A percentile compares a stretch with the other conserved stretches of the same genome.
Conservation (phyloP, 2,888 invertebrate species). For the Nineta flava region DNA sequence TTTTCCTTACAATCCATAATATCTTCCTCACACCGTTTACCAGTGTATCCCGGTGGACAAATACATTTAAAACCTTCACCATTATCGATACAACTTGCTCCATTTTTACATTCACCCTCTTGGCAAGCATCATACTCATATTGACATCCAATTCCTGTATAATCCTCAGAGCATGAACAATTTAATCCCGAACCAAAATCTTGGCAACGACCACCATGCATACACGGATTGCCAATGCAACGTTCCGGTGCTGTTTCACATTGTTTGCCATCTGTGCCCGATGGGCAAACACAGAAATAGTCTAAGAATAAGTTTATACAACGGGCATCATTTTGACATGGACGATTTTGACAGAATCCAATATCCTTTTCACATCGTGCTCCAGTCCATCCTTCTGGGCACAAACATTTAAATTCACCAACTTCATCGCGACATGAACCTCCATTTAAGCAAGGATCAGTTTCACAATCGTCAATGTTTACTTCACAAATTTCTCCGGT, state of each 20-base stretch:
- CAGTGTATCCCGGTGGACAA: constrained; percentile 64
- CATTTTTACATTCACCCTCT: constrained; percentile 80
- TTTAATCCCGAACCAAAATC: constrained; percentile 91
- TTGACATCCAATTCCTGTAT: constrained; percentile 78
- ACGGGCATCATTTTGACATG: constrained; percentile 84
- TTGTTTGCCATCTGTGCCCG: constrained; percentile 91
- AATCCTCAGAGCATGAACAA: constrained; percentile 79
- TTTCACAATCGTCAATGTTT: constrained; percentile 76
- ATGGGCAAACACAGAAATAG: constrained; percentile 82
- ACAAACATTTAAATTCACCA: constrained; percentile 67
- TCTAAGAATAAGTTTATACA: constrained; percentile 88
- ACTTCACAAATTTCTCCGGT: constrained; percentile 68
- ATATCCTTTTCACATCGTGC: constrained; percentile 73
- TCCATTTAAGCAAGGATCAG: constrained; percentile 76
- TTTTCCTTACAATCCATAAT: constrained; percentile 84
- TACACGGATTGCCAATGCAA: constrained; percentile 84
- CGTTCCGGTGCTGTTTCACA: constrained; percentile 94
- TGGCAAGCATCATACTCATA: constrained; percentile 89
- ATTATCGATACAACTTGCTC: constrained; percentile 79
- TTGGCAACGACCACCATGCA: constrained; percentile 91
- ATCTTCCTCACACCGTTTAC: constrained; percentile 78
- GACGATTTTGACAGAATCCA: constrained; percentile 69
- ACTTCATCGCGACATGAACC: constrained; percentile 77
- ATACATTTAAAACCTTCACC: constrained; percentile 72
- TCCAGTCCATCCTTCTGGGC: constrained; percentile 77